Evolutionary conservation across 2,888 invertebrate genomes (phyloP), one percentile per base, ranked within the genome.

Genomic region (Galeopsomyia nigrocyanea): DNA sequence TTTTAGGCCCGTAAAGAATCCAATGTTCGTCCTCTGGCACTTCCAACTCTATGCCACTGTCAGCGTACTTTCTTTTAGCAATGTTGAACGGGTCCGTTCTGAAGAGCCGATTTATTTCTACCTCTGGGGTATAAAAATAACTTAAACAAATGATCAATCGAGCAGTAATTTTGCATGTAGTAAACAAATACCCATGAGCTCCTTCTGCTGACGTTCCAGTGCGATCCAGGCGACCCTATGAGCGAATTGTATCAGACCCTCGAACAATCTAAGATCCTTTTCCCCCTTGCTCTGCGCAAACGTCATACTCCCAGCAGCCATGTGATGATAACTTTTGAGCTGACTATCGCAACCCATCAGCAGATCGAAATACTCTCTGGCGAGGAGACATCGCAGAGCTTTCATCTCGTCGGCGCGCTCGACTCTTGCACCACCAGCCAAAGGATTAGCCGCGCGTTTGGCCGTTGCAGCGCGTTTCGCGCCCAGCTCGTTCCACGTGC

Each of bases 191-290:
- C 92, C 92, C 79, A 92, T 91, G 78, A 90, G 86, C 79, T 88
- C 87, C 78, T 90, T 89, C 77, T 89, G 83, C 81, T 88, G 90
- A 63, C 91, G 87, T 67, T 89, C 88, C 53, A 92, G 83, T 22
- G 91, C 90, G 75, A 92, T 87, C 91, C 92, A 92, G 49, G 91
- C 89, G 60, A 92, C 89, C 79, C 91, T 89, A 57, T 90, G 88
- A 61, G 90, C 87, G 83, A 92, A 87, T 69, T 89, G 87, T 58
- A 91, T 83, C 19, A 92, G 81, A 9, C 88, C 88, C 82, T 92
- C 92, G 77, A 89, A 89, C 68, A 91, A 83, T 74, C 90, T 86
- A 31, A 91, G 88, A 80, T 92, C 92, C 82, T 90, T 90, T 78
- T 92, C 91, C n/a, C 90, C 89, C 73, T 90, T 83, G 0, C 91